Evolutionary conservation across 2,797 vertebrate genomes (phyloP), one percentile per base, ranked within the genome.

Genomic region (Poeciliopsis gracilis): DNA sequence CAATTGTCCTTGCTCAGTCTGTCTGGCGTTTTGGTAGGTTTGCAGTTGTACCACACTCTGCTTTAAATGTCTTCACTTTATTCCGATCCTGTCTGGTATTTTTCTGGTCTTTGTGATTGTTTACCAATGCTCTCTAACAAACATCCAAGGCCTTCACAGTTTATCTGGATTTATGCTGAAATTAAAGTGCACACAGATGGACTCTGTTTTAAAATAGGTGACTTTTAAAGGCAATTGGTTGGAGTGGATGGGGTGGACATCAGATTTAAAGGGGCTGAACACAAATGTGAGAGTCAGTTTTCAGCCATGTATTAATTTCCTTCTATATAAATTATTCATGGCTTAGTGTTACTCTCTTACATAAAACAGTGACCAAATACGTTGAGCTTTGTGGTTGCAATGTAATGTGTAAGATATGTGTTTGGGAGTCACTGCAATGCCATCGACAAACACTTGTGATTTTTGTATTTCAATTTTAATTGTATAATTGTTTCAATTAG

Each of bases 401-500:
- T 43, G 38, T n/a, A 41, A 69, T 53, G 49, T 53, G 49, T 25
- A 43, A 69, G 25, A 43, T 43, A 69, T n/a, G 41, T 7, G 12
- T n/a, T 25, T 43, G 38, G 23, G 6, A 43, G 23, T 23, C 23
- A 43, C 20, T 69, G 11, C 41, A n/a, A 67, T 51, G 55, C 70
- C 13, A 51, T 80, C 67, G 75, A 78, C 7, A 72, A 55, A 73
- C 77, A 25, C 23, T 47, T 43, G n/a, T 72, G 9, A 20, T 38
- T 38, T 38, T 66, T 45, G 23, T n/a, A n/a, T 70, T 70, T 45
- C 15, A 16, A 69, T 81, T 86, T 46, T 67, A 80, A 77, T 41
- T 2, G 57, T 83, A n/a, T 84, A 0, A 45, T 76, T 77, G 75
- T 75, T 84, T 55, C 45, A 78, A 72, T 83, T 57, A 72, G 80